Evolutionary conservation across 2,113 vertebrate genomes (phyloP).

Genomic region (Heterotis niloticus): DNA sequence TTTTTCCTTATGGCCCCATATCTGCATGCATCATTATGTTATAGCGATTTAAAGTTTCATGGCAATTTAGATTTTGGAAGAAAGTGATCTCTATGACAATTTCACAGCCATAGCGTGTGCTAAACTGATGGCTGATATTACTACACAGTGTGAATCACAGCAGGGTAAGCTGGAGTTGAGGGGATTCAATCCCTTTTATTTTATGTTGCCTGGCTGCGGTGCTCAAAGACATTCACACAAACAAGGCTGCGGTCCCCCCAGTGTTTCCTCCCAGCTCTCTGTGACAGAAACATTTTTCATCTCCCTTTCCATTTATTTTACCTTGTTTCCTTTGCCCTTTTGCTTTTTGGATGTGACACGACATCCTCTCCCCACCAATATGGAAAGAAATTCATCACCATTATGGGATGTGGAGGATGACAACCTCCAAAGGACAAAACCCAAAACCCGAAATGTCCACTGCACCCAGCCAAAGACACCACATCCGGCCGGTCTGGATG

Average conservation of each 20-base stretch:
- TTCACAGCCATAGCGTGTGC: not conserved
- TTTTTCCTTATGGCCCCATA: too few relatives aligned
- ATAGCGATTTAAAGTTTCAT: not conserved
- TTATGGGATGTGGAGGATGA: not conserved
- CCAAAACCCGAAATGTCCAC: not conserved
- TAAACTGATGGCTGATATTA: constrained; percentile 13
- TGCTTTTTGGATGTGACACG: constrained; percentile 9
- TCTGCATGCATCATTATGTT: not conserved
- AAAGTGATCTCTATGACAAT: not conserved
- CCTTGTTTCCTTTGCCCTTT: constrained; percentile 20
- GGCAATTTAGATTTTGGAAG: constrained; percentile 1
- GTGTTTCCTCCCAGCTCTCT: not conserved
- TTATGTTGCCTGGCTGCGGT: not conserved
- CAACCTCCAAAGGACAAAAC: not conserved
- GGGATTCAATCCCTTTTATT: not conserved
- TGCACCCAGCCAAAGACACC: not conserved
- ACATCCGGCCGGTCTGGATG: not conserved
- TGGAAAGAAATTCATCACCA: constrained; percentile 17
- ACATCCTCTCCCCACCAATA: not conserved
- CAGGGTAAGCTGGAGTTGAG: not conserved
- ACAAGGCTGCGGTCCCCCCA: not conserved
- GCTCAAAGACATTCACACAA: not conserved
- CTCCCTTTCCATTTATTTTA: constrained; percentile 24
- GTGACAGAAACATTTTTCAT: constrained; percentile 27
- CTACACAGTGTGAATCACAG: not conserved